phyloP scores from a whole-genome alignment of 2,113 vertebrate genomes.

The Hyla sarda region DNA sequence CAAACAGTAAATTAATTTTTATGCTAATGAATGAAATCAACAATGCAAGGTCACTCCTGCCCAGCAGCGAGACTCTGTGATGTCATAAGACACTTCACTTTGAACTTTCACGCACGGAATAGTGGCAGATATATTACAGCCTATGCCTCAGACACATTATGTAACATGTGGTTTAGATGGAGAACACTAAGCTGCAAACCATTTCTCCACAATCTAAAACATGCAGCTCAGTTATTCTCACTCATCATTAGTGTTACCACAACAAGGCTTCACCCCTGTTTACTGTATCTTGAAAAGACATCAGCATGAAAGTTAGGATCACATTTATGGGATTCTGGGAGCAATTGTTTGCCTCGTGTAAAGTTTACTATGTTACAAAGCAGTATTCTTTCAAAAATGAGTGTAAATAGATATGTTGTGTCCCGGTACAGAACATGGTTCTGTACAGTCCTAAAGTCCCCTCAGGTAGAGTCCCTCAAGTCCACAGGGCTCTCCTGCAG shows the following conservation, averaged over 20 bases:
- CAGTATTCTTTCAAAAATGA: not conserved
- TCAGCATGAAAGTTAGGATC: not conserved
- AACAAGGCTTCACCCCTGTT: not conserved
- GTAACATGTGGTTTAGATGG: constrained; percentile 7
- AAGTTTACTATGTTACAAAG: not conserved
- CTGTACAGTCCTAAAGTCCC: no score
- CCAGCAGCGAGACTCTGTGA: not conserved
- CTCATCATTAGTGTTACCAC: constrained; percentile 19
- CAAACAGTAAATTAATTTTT: not conserved
- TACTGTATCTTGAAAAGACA: not conserved
- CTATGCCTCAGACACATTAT: not conserved
- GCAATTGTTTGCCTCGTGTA: not conserved
- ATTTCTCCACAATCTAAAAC: constrained; percentile 31
- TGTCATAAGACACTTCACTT: not conserved
- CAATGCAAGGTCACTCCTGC: not conserved
- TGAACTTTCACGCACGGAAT: not conserved
- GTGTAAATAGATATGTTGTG: not conserved
- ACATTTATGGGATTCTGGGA: constrained; percentile 5
- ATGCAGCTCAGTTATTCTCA: not conserved
- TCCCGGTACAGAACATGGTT: no score
- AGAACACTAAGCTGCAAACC: not conserved
- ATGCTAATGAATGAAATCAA: not conserved
- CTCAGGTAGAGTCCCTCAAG: no score
- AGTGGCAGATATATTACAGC: not conserved
- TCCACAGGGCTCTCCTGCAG: no score